Base-by-base conservation (phyloP, 2,797 vertebrate species). In the Enteromius treurensis region DNA sequence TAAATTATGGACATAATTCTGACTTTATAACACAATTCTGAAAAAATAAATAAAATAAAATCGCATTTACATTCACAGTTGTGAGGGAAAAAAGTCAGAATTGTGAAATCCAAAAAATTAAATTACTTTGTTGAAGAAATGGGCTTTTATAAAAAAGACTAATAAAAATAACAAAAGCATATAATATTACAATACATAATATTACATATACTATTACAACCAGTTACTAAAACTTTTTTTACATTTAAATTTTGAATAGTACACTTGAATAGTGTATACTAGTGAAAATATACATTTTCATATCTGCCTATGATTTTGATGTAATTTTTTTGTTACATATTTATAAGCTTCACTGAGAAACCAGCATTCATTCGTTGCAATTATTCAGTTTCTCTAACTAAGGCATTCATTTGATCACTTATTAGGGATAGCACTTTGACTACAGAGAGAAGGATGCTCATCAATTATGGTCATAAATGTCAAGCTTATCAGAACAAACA, bases 401-500 rank as follows among this genome's bases (percentile, higher is more conserved):
- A 55, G 21, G n/a, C 64, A 4, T 71, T 73, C 23, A 6, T 73
- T 65, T 78, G n/a, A 80, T 70, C 5, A 11, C 34, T 45, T 17
- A 70, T 29, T 23, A 51, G 29, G 23, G 51, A 40, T 26, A 37
- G 13, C 74, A 23, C 29, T 37, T 19, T 58, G 34, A 45, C 15
- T 55, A 40, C 53, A 80, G 69, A 64, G n/a, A 58, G 70, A 64
- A 65, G 60, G 68, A 42, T 40, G 17, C 29, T 65, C 45, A 40
- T 14, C 40, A n/a, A 26, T 53, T 26, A 51, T 5, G 0, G 42
- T 75, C 13, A 67, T 71, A 84, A 60, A 51, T 10, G 40, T 79
- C 80, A 78, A 4, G 23, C 49, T 82, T 79, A 82, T 86, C 47
- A 83, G 80, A 58, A 60, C 75, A 68, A 67, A 69, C 71, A 69